Base-by-base conservation (phyloP, 2,113 vertebrate species). In the Hippotragus niger region DNA sequence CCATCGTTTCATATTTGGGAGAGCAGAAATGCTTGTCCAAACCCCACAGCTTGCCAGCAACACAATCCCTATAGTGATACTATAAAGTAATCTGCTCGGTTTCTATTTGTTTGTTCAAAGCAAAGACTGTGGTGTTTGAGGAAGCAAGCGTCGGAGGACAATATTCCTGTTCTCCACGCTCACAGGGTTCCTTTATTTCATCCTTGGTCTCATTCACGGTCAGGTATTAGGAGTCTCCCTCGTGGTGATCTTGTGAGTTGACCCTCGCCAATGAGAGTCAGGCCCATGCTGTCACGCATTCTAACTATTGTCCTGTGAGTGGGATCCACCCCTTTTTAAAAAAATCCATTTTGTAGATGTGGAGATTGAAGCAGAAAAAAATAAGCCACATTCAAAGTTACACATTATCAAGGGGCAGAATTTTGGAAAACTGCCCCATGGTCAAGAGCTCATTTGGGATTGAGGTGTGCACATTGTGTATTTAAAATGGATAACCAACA, bases 141-240 rank as follows among this genome's bases (percentile, higher is more conserved):
- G 12, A 25, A 71, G 29, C 11, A 33, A 27, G 7, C 0, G 0
- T 17, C 36, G 3, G 12, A 45, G 64, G 25, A n/a, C 31, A 27
- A 23, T 55, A 1, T 33, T 81, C 62, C 85, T 78, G 43, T 14
- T 31, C 81, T 53, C 40, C 1, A 16, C 1, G 14, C 33, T 90
- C 17, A 3, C 3, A 10, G 14, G 14, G 5, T 33, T 95, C 80
- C 74, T 64, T 64, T 83, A 23, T 62, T 87, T 40, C 67, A n/a
- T 52, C 50, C 27, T 71, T 50, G 93, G 43, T 60, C 87, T 97
- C 57, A 40, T 9, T 74, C n/a, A 45, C 11, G 12, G 25, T 2
- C 11, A 7, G 71, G 29, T 31, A 5, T 90, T 43, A 43, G 25
- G 40, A 53, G 29, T 50, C n/a, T 57, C 71, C 33, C 23, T n/a